Evolutionary conservation across 2,113 vertebrate genomes (phyloP).

Genomic region (Gymnarchus niloticus): DNA sequence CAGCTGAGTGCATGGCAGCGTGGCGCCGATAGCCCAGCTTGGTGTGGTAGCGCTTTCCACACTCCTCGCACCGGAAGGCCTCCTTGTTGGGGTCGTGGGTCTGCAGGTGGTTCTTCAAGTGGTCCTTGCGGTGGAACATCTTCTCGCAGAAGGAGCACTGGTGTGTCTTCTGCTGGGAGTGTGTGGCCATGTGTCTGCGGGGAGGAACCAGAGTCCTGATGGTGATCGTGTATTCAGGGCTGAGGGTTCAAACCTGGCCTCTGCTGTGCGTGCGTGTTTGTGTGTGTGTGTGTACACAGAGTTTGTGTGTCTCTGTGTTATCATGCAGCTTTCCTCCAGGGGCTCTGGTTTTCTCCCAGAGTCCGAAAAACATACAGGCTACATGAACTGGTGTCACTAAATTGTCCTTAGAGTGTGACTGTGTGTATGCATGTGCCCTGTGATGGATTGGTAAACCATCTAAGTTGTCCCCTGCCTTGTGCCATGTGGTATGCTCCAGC

Average conservation of each 20-base stretch:
- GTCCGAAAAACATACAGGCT: background rate
- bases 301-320: background rate
- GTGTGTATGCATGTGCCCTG: background rate
- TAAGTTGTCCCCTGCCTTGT: background rate
- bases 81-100: slow-evolving; percentile 81
- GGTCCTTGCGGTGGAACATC: slow-evolving; percentile 93
- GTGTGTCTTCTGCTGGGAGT: slow-evolving; percentile 73
- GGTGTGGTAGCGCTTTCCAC: slow-evolving; percentile 94
- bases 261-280: background rate
- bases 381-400: background rate
- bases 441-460: background rate
- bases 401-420: background rate
- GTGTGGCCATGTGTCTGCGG: slow-evolving; percentile 76
- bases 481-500: background rate
- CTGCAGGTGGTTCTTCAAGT: slow-evolving; percentile 86
- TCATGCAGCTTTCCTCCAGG: background rate
- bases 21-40: slow-evolving; percentile 88
- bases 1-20: slow-evolving; percentile 67
- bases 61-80: slow-evolving; percentile 86
- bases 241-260: background rate
- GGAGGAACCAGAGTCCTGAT: slow-evolving; percentile 9
- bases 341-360: too few relatives aligned
- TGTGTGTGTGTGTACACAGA: too few relatives aligned
- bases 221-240: background rate
- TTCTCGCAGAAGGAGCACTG: slow-evolving; percentile 74